A percentile compares a stretch with the other conserved stretches of the same genome.
These are phyloP conservation scores for Choreutis nemorana DNA, from an alignment of 2,888 invertebrate species.

Conservation along the genomic window DNA sequence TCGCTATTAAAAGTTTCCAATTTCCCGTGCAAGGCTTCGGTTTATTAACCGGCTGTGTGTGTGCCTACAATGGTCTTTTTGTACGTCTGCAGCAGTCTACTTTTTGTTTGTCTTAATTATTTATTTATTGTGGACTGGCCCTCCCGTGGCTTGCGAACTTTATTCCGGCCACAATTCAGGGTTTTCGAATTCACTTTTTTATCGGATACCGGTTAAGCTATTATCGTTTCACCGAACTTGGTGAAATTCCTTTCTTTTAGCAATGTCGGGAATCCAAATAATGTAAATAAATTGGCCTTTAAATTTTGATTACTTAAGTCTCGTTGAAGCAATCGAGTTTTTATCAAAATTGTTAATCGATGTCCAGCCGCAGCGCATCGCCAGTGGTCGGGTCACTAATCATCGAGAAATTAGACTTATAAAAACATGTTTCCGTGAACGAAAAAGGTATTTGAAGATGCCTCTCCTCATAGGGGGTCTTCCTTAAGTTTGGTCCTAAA, in stretches of 20 bases:
- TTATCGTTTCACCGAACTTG: too few species aligned
- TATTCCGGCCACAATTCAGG: constrained; percentile 10
- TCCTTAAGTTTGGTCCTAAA: constrained; percentile 36
- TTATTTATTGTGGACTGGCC: constrained; percentile 32
- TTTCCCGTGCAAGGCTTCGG: constrained; percentile 30
- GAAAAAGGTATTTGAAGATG: constrained; percentile 42
- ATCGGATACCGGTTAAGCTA: constrained; percentile 4
- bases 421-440: constrained; percentile 34
- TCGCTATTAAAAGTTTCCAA: constrained; percentile 43
- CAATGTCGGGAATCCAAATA: too few species aligned
- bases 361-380: constrained; percentile 27
- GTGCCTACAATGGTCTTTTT: constrained; percentile 27
- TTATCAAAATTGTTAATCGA: constrained; percentile 35
- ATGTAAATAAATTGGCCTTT: constrained; percentile 16
- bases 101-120: constrained; percentile 42
- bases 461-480: constrained; percentile 56
- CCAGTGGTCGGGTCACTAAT: constrained; percentile 38
- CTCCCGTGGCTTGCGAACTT: constrained; percentile 20
- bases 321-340: constrained; percentile 19
- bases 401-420: constrained; percentile 39
- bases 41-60: constrained; percentile 28
- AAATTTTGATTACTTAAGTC: constrained; percentile 23
- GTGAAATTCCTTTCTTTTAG: too few species aligned
- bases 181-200: constrained; percentile 7
- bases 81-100: constrained; percentile 20